Evolutionary conservation across 2,113 vertebrate genomes (phyloP).

Genomic region (Penelope pileata): DNA sequence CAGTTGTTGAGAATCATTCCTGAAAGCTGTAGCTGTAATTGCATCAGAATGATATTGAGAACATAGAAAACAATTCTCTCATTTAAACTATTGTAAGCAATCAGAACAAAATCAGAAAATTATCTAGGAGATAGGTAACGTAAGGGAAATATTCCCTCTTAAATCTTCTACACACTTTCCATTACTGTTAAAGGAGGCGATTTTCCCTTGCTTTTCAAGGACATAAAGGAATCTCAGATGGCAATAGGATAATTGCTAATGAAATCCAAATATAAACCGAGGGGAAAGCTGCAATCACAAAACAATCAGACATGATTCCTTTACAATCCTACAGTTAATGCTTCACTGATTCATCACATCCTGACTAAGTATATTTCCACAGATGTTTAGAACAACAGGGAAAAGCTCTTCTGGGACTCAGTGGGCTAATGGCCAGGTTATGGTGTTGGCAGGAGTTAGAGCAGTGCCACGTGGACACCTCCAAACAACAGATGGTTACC

Average conservation of each 20-base stretch:
- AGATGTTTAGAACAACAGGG: neutral
- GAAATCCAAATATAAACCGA: neutral
- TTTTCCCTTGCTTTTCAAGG: constrained; percentile 8
- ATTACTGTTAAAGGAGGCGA: neutral
- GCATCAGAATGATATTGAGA: neutral
- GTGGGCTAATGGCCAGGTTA: neutral
- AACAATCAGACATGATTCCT: neutral
- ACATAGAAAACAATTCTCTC: neutral
- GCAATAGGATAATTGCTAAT: neutral
- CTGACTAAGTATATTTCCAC: constrained; percentile 2
- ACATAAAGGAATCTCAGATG: neutral
- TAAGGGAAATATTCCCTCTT: neutral
- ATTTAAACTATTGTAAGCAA: neutral
- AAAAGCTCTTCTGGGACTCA: neutral
- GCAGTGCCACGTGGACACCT: fast-evolving
- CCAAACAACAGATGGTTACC: neutral
- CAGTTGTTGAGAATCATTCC: neutral
- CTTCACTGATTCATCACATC: neutral
- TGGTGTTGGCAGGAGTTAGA: fast-evolving
- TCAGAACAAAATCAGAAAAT: neutral
- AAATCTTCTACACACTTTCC: neutral
- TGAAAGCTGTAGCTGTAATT: neutral
- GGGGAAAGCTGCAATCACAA: constrained; percentile 5
- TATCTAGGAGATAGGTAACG: neutral
- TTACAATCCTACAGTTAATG: neutral